Base-by-base conservation (phyloP, 1,140 invertebrate genomes). In the Bombus waltoni region DNA sequence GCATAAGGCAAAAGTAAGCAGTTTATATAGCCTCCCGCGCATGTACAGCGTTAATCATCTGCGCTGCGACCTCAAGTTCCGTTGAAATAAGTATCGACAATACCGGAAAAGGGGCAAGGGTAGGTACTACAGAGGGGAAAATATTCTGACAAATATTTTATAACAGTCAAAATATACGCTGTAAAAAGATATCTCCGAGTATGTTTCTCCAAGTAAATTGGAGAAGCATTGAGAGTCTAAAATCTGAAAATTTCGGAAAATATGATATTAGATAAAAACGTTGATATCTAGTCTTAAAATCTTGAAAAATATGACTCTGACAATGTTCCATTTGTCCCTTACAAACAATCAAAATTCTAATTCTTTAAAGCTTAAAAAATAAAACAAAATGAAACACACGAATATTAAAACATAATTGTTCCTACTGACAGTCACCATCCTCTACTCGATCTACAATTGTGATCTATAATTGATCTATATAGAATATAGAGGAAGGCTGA, bases 1-100 rank as follows among this genome's bases (percentile, higher is more conserved):
- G 79, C 83, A 86, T 78, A 77, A 78, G 74, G 82, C 84, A 81
- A 88, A 82, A 88, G 87, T 85, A 78, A 88, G 86, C 81, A 79
- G 89, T 80, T 90, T 90, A 86, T 76, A 47, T 88, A 75, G 73
- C 57, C 25, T 22, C 1, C 28, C 15, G 8, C n/a, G 18, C 42
- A 72, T 22, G n/a, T 57, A 65, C 25, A 11, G 68, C 38, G n/a
- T 35, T 42, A 53, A 4, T 28, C n/a, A 40, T 32, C 15, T 38
- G 28, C 22, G 47, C 35, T 57, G 10, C 25, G 13, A 38, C 47
- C 25, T 38, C 18, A 53, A 74, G 10, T 53, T 35, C 13, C 38
- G 9, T 25, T n/a, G 72, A 22, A 22, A 5, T n/a, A 15, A 9
- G 3, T 53, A 6, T 35, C 11, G n/a, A 13, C 28, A 6, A 35